Base-by-base conservation (phyloP, 2,797 vertebrate genomes). In the Hapalemur alaotrensis region DNA sequence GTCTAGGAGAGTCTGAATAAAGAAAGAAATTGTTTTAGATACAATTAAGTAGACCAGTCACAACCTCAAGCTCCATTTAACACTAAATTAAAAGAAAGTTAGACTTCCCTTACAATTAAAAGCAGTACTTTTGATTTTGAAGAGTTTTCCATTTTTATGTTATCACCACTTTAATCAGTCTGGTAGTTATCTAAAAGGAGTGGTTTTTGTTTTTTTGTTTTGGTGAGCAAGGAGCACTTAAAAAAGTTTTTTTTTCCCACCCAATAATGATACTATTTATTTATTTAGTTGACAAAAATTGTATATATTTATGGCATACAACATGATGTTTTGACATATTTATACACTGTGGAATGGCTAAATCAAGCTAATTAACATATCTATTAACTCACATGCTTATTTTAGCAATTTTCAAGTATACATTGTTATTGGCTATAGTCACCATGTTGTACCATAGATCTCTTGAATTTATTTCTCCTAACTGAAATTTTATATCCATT, bases 1-100 rank as follows among this genome's bases (percentile, higher is more conserved):
- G 81, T 94, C 90, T 73, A 84, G 76, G 38, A 87, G 30, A 83
- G 13, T 38, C 72, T 94, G 35, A 89, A 61, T 72, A 72, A 80
- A 83, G 75, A 95, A 50, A 46, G 8, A 95, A 76, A 63, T 73
- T 41, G 12, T 61, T 93, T 89, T 38, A 80, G 50, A 32, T 73
- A 91, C 78, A 54, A 75, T 67, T 73, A 87, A 48, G 11, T n/a
- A 61, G 35, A 86, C 7, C 6, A 59, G 61, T 79, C 61, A 67
- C n/a, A 73, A 69, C 23, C 25, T 80, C 23, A 79, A 79, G 28
- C 13, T 91, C 20, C 8, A 11, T 81, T 86, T 65, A 76, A 91
- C 22, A 67, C 6, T 48, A 69, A 32, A 11, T 87, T 86, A 72
- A 76, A 79, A 90, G 70, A 46, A 92, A 92, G 14, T 5, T 75